These are phyloP conservation scores for Henricia sp. DNA, from an alignment of 53 echinoderm and acorn worm species.

Conservation along the genomic window DNA sequence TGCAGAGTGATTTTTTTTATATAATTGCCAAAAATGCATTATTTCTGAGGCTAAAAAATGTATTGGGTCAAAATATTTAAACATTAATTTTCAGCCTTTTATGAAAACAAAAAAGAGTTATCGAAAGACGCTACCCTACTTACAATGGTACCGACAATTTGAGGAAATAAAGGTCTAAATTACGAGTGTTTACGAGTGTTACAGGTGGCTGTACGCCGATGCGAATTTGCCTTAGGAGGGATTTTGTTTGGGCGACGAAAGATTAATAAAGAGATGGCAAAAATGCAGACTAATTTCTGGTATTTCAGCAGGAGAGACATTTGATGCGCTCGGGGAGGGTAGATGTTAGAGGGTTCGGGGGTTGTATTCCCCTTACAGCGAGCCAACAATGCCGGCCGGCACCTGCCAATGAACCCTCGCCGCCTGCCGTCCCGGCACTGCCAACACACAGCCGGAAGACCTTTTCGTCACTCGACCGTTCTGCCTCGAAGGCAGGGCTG, in stretches of 20 bases:
- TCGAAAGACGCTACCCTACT: too few species aligned
- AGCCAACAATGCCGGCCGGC: slow-evolving; percentile 37
- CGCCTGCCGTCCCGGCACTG: slow-evolving; percentile 10
- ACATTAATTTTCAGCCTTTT: too few species aligned
- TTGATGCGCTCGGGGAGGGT: slow-evolving; percentile 55
- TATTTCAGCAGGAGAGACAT: slow-evolving; percentile 40
- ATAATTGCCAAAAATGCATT: too few species aligned
- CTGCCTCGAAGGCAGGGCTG: slow-evolving; percentile 50
- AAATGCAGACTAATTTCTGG: slow-evolving; percentile 27
- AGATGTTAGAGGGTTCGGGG: slow-evolving; percentile 50
- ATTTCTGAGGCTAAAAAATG: too few species aligned
- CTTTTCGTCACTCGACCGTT: slow-evolving; percentile 62
- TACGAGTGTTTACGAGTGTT: too few species aligned
- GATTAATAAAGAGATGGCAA: slow-evolving; percentile 20
- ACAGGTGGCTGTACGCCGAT: too few species aligned
- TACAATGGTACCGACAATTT: too few species aligned
- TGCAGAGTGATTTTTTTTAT: too few species aligned
- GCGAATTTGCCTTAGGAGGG: too few species aligned
- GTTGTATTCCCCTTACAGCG: slow-evolving; percentile 46
- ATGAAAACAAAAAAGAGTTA: too few species aligned
- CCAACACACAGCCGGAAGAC: slow-evolving; percentile 48
- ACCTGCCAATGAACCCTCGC: slow-evolving; percentile 44
- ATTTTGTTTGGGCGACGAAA: not conserved
- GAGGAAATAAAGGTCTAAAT: too few species aligned
- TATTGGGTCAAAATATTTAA: too few species aligned